Base-by-base conservation (phyloP, 1,140 invertebrate species). In the Pseudomyrmex cubaensis region DNA sequence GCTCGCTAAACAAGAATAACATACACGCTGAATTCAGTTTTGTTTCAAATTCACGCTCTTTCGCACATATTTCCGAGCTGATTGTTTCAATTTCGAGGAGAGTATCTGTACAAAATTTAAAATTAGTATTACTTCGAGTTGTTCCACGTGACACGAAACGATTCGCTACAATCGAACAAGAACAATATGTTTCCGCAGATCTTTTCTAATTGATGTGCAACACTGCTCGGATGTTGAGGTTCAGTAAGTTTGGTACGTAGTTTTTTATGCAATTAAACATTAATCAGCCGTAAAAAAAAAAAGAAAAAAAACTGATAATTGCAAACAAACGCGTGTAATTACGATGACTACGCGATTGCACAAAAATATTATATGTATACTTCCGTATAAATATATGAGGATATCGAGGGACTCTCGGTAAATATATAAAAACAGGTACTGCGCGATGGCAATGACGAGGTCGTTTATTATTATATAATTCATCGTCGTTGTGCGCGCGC, bases 391-490 rank as follows among this genome's bases (percentile, higher is more conserved):
- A 62, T 15, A 66, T 76, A 74, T 54, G 9, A 44, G 20, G 12
- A 69, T 50, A 57, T 69, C 20, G 54, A 70, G 64, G 13, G 52
- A 48, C 15, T 59, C 52, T 69, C 64, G 15, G 70, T 61, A 54
- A 13, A 70, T 35, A 35, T 35, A 35, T 78, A 70, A 78, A 70
- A 80, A 61, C 76, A 72, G 44, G 20, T 54, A 50, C 15, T 22
- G 12, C 56, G n/a, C 57, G 3, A 56, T 44, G 20, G 4, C 22
- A 78, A 80, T 80, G 76, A 72, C 76, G 48, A 77, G 59, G 63
- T 73, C 85, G 82, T 82, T 80, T 78, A 88, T 88, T 88, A 86
- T 77, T 86, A 88, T 88, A 83, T 84, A 86, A 86, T 88, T 88
- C 84, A 87, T 82, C 77, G 73, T 75, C 72, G 57, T 22, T 22